Evolutionary conservation across 2,113 vertebrate species (phyloP).

Genomic region (Zingel zingel): DNA sequence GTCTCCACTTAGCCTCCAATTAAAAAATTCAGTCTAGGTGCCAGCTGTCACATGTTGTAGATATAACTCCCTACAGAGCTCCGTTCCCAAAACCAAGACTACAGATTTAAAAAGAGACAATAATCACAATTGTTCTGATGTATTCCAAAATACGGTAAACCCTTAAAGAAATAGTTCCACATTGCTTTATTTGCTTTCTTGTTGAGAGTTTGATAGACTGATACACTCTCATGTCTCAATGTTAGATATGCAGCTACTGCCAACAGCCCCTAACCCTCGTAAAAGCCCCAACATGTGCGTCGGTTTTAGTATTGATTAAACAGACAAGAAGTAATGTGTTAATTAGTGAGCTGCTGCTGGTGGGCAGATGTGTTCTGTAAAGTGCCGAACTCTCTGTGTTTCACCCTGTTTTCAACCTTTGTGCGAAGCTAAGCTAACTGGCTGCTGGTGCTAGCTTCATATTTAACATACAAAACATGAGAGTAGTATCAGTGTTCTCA

Average conservation of each 20-base stretch:
- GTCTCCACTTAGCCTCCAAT: conserved; percentile 50
- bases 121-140: not conserved
- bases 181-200: conserved; percentile 1
- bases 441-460: not conserved
- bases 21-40: conserved; percentile 49
- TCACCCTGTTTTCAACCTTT: not conserved
- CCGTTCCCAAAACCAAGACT: not conserved
- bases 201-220: not conserved
- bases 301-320: not conserved
- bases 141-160: not conserved
- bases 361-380: not conserved
- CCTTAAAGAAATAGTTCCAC: not conserved
- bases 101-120: not conserved
- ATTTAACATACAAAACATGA: not conserved
- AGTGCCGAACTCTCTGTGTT: not conserved
- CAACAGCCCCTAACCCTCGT: not conserved
- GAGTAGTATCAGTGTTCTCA: not conserved
- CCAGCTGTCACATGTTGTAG: conserved; percentile 23
- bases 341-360: not conserved
- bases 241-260: not conserved
- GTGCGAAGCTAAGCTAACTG: not conserved
- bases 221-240: not conserved
- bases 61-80: not conserved
- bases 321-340: not conserved
- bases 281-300: not conserved